These are phyloP conservation scores for Hafferia zeledoni DNA, from an alignment of 2,797 vertebrate genomes.

Conservation along the genomic window DNA sequence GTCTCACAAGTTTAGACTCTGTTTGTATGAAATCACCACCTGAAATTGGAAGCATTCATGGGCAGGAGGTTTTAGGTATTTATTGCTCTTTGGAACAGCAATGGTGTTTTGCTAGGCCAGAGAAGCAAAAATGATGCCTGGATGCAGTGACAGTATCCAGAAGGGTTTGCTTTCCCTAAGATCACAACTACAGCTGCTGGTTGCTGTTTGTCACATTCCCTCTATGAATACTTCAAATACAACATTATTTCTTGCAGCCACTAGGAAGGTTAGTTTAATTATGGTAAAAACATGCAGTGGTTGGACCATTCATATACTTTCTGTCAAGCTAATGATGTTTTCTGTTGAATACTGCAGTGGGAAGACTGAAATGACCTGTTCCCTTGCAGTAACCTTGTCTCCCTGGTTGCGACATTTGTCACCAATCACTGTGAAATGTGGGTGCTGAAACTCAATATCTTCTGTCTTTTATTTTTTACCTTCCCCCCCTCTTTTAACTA, in stretches of 20 bases:
- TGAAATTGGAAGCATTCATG: not conserved
- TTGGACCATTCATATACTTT: not conserved
- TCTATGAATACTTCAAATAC: not conserved
- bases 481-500: not conserved
- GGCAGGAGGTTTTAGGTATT: not conserved
- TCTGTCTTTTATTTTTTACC: no score
- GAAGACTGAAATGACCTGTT: not conserved
- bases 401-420: not conserved
- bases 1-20: not conserved
- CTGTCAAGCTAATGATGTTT: not conserved
- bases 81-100: not conserved
- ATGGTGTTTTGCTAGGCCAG: not conserved
- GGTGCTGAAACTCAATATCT: not conserved
- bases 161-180: not conserved
- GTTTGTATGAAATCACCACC: not conserved
- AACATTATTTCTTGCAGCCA: not conserved
- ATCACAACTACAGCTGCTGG: not conserved
- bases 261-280: not conserved
- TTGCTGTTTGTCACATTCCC: not conserved
- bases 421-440: not conserved
- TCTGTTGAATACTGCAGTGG: not conserved
- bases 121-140: not conserved
- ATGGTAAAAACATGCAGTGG: not conserved
- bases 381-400: not conserved
- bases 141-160: not conserved